Evolutionary conservation across 1,140 invertebrate genomes (phyloP).

Genomic region (Heterodera carotae): DNA sequence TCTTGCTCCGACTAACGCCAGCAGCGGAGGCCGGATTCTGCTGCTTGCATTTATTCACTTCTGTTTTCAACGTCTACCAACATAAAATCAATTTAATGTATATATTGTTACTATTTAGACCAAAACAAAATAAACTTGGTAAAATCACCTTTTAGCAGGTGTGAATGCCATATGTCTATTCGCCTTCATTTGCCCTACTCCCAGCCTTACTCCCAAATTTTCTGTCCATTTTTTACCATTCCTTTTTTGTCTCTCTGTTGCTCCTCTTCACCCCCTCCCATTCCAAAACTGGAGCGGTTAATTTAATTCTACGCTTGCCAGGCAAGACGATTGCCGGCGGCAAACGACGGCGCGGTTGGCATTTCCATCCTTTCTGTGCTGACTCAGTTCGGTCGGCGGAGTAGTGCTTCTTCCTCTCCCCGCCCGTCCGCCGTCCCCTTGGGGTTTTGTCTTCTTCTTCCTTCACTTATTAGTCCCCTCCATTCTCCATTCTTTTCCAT

Average conservation of each 20-base stretch:
- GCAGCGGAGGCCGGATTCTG: background rate
- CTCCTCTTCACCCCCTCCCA: background rate
- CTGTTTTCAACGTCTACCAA: background rate
- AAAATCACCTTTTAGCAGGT: too few species aligned
- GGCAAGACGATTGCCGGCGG: background rate
- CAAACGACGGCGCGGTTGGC: background rate
- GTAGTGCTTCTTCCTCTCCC: constrained; percentile 6
- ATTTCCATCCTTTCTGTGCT: background rate
- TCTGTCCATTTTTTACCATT: background rate
- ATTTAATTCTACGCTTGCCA: constrained; percentile 13
- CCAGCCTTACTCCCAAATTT: background rate
- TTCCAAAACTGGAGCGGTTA: constrained; percentile 2
- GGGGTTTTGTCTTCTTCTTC: constrained; percentile 17
- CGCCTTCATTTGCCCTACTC: too few species aligned
- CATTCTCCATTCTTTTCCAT: background rate
- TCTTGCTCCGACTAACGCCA: background rate
- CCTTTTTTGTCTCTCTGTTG: background rate
- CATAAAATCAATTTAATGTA: background rate
- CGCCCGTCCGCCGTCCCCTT: background rate
- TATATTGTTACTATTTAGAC: too few species aligned
- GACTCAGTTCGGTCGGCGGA: background rate
- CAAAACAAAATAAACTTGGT: too few species aligned
- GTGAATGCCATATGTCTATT: too few species aligned
- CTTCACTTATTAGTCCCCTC: constrained; percentile 10
- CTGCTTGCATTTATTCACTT: constrained; percentile 2